Conservation (phyloP, 1,140 invertebrate genomes). For the Magallana gigas region DNA sequence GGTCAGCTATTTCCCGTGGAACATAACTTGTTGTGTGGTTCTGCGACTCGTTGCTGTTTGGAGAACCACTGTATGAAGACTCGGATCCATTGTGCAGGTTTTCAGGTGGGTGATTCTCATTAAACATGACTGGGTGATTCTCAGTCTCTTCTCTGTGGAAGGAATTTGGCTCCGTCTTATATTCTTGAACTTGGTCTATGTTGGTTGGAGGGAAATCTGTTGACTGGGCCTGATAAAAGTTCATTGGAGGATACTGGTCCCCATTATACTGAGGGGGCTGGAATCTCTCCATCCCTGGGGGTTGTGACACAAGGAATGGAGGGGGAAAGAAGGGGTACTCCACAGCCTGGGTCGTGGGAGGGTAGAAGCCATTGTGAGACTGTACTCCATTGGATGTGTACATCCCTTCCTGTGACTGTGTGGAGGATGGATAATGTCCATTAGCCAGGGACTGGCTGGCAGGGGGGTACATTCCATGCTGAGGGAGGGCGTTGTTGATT, state of each 20-base stretch:
- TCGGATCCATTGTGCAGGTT: not conserved
- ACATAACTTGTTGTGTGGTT: constrained; percentile 30
- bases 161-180: constrained; percentile 35
- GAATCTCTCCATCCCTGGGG: constrained; percentile 34
- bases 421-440: not conserved
- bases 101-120: not conserved
- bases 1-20: not conserved
- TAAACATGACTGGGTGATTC: not conserved
- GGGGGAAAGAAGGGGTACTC: constrained; percentile 14
- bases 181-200: constrained; percentile 32
- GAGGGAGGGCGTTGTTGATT: not conserved
- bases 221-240: constrained; percentile 42
- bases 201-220: constrained; percentile 26
- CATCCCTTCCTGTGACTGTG: not conserved
- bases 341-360: not conserved
- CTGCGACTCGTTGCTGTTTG: not conserved
- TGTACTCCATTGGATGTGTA: not conserved
- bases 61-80: not conserved
- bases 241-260: constrained; percentile 3
- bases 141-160: not conserved
- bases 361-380: not conserved
- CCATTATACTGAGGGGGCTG: constrained; percentile 7
- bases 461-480: not conserved
- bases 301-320: not conserved
- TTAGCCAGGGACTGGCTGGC: not conserved